These are phyloP conservation scores for Petrophora chlorosata DNA, from an alignment of 2,888 invertebrate species.

Conservation along the genomic window DNA sequence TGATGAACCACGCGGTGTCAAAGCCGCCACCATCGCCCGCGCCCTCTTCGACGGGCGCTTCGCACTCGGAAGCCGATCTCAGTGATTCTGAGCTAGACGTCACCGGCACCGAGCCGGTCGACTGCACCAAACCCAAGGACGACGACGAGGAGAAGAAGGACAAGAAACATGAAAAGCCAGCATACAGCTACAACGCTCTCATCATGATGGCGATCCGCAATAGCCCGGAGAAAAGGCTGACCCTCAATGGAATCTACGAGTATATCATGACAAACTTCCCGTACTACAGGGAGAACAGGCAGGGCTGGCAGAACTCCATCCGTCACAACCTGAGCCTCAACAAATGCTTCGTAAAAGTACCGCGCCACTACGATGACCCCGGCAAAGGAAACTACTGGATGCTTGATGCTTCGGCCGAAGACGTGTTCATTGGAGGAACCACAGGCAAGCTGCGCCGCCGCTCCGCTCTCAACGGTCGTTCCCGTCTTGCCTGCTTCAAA, in stretches of 20 bases:
- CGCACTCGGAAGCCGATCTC: constrained; percentile 69
- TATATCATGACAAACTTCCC: constrained; percentile 99
- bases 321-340: constrained; percentile 98
- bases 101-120: constrained; percentile 89
- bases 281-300: constrained; percentile 98
- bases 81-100: constrained; percentile 90
- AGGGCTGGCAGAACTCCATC: constrained; percentile 99
- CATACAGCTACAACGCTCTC: constrained; percentile 99
- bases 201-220: constrained; percentile 99
- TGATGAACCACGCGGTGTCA: constrained; percentile 83
- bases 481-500: constrained; percentile 95
- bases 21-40: constrained; percentile 74
- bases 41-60: constrained; percentile 65
- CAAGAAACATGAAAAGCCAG: constrained; percentile 95
- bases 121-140: constrained; percentile 85
- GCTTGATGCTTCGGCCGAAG: constrained; percentile 98
- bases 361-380: constrained; percentile 99
- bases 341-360: constrained; percentile 99
- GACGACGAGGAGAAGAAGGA: constrained; percentile 66
- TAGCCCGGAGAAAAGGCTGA: constrained; percentile 96
- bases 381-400: constrained; percentile 99
- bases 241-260: constrained; percentile 98
- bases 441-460: constrained; percentile 96
- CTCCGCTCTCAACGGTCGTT: constrained; percentile 94
- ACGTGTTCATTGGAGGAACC: constrained; percentile 99